phyloP scores from a whole-genome alignment of 2,113 vertebrate species.

The Paracanthobrama guichenoti region DNA sequence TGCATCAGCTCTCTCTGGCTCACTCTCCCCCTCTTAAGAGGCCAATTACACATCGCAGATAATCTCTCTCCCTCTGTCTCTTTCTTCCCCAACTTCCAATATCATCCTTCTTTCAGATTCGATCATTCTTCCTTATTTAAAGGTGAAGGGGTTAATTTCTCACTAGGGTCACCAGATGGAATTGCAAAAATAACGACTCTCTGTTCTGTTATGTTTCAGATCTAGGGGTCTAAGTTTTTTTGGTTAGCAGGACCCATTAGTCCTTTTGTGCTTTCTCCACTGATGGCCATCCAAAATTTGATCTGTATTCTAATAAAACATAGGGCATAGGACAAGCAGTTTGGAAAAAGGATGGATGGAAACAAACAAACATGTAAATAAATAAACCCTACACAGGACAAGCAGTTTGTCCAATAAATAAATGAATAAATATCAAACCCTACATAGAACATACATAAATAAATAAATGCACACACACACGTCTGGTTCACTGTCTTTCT shows the following conservation, averaged over 20 bases:
- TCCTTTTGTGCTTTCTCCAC: neutral
- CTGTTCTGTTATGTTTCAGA: neutral
- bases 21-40: constrained; percentile 12
- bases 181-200: neutral
- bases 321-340: no score
- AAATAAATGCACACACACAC: no score
- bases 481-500: no score
- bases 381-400: no score
- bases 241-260: neutral
- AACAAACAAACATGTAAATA: no score
- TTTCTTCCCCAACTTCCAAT: constrained; percentile 35
- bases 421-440: no score
- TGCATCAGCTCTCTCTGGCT: constrained; percentile 38
- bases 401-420: no score
- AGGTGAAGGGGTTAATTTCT: constrained; percentile 6
- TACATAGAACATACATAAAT: no score
- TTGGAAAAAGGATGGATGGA: no score
- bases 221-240: neutral
- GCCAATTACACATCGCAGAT: constrained; percentile 42
- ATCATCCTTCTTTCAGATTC: constrained; percentile 39
- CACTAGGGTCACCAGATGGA: neutral
- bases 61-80: neutral
- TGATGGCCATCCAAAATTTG: neutral
- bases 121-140: neutral
- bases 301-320: neutral